Percentiles rank a stretch among this genome's conserved stretches.
phyloP scores from a whole-genome alignment of 2,113 vertebrate genomes.

The Corvus hawaiiensis region DNA sequence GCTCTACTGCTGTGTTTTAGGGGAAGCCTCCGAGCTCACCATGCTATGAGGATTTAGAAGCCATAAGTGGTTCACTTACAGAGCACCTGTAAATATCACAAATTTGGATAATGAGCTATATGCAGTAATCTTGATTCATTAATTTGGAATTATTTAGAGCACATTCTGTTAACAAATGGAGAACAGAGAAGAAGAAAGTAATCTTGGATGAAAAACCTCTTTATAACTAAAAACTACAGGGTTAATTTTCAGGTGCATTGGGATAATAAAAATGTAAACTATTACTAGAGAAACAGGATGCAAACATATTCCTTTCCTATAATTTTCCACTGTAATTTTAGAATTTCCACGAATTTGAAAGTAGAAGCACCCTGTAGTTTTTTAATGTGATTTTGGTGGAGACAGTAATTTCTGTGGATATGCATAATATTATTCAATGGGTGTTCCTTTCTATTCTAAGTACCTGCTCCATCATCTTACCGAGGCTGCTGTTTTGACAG shows the following conservation, averaged over 20 bases:
- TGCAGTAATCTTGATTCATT: neutral
- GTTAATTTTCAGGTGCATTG: neutral
- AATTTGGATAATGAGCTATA: neutral
- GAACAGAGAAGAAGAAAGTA: neutral
- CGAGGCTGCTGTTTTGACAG: constrained; percentile 39
- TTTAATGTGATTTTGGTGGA: neutral
- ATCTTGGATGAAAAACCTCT: neutral
- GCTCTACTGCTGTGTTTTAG: neutral
- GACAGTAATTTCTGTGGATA: neutral
- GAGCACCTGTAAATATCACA: neutral
- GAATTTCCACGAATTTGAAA: neutral
- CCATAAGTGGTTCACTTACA: neutral
- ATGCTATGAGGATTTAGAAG: neutral
- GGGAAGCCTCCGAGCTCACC: neutral
- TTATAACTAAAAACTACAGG: neutral
- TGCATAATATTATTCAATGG: neutral
- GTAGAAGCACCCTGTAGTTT: neutral
- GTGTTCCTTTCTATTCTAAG: constrained; percentile 7
- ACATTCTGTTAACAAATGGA: neutral
- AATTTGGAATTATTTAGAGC: neutral
- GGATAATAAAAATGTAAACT: neutral
- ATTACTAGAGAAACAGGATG: neutral
- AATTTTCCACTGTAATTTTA: neutral
- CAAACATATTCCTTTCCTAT: neutral
- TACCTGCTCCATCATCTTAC: constrained; percentile 9